Conservation (phyloP, 2,888 invertebrate genomes). For the Ophion obscuratus region DNA sequence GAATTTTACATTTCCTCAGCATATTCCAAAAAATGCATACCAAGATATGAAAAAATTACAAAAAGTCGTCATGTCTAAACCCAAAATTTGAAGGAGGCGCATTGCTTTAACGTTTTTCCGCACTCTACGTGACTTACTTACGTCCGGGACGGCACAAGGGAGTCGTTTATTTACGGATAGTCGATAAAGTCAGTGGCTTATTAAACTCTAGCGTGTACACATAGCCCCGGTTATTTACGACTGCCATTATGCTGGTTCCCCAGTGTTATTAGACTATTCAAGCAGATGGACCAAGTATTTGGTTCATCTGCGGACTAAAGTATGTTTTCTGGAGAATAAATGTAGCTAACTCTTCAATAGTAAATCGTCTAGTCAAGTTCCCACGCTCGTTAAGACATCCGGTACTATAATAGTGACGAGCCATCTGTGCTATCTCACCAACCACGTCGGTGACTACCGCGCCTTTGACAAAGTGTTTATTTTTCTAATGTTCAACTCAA, state of each 20-base stretch:
- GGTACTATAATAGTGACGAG: not conserved
- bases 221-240: slow-evolving; percentile 9
- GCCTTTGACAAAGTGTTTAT: slow-evolving; percentile 38
- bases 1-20: no score
- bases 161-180: slow-evolving; percentile 15
- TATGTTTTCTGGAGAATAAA: not conserved
- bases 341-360: slow-evolving; percentile 6
- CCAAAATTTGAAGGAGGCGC: no score
- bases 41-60: not conserved
- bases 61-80: not conserved
- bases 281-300: not conserved
- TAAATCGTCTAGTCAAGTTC: not conserved
- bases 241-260: not conserved
- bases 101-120: no score
- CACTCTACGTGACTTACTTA: not conserved
- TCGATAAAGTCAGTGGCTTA: not conserved
- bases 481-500: not conserved
- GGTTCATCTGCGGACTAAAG: not conserved
- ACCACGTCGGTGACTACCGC: slow-evolving; percentile 7
- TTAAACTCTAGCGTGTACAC: slow-evolving; percentile 9
- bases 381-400: not conserved
- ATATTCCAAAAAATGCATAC: no score
- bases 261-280: slow-evolving; percentile 8
- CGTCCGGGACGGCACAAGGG: not conserved
- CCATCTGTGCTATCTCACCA: not conserved